These are phyloP conservation scores for Motacilla tschutschensis DNA, from an alignment of 2,113 vertebrate genomes.

Conservation along the genomic window DNA sequence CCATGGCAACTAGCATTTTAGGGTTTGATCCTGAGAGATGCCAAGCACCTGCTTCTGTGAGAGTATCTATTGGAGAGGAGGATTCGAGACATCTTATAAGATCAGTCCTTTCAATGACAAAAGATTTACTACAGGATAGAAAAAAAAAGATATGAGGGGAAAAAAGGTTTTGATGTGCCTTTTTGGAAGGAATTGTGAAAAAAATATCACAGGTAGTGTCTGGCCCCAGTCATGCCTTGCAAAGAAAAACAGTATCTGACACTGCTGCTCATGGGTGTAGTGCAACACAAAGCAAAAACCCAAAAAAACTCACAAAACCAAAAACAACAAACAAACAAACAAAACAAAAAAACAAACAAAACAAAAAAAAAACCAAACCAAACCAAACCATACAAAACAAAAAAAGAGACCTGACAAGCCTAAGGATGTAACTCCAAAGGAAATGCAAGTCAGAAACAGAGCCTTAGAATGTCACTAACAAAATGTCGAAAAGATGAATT, in stretches of 20 bases:
- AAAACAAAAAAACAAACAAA: neutral
- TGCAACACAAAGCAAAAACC: neutral
- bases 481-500: constrained; percentile 4
- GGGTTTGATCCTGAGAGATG: constrained; percentile 56
- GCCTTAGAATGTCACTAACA: neutral
- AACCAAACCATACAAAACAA: neutral
- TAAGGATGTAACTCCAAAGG: neutral
- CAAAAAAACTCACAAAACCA: neutral
- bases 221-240: neutral
- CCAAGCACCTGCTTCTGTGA: constrained; percentile 55
- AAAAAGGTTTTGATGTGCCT: neutral
- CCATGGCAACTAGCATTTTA: constrained; percentile 62
- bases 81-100: neutral
- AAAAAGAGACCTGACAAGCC: rapidly evolving
- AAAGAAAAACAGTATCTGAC: neutral
- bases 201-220: neutral
- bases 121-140: neutral
- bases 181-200: neutral
- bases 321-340: neutral
- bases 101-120: constrained; percentile 1
- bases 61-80: constrained; percentile 12
- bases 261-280: neutral
- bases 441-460: neutral
- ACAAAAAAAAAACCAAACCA: neutral
- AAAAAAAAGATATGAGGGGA: neutral